Conservation (phyloP, 2,113 vertebrate species). For the Hemiprocne comata region DNA sequence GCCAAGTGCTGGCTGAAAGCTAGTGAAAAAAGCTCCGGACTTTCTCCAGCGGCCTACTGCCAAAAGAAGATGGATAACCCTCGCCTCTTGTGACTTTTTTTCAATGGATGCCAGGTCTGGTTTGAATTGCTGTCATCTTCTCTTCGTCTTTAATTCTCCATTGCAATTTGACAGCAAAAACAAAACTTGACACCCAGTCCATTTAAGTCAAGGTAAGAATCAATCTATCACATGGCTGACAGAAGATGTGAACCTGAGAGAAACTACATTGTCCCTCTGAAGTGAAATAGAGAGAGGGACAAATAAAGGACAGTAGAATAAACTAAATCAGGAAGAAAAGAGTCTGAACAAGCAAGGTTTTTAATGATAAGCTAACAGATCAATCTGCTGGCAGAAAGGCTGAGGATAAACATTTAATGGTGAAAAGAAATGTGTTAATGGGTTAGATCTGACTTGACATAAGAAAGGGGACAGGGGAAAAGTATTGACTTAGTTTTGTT, state of each 20-base stretch:
- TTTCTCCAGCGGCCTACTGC: not conserved
- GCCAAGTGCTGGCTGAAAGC: not conserved
- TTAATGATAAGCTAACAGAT: constrained; percentile 20
- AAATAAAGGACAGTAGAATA: constrained; percentile 29
- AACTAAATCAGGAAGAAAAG: not conserved
- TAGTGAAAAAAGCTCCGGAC: not conserved
- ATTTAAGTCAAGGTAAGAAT: not conserved
- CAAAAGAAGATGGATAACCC: not conserved
- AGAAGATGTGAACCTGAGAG: not conserved
- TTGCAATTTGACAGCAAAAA: not conserved
- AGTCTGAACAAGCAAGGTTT: constrained; percentile 24
- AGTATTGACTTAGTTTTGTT: constrained; percentile 28
- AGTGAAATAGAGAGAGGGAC: constrained; percentile 7
- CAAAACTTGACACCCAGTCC: not conserved
- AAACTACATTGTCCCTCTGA: not conserved
- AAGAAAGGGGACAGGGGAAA: not conserved
- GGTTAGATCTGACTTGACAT: not conserved
- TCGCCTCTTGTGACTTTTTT: not conserved
- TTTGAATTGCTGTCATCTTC: not conserved
- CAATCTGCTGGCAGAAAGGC: not conserved
- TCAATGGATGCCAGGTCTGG: not conserved
- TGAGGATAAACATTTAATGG: constrained; percentile 6
- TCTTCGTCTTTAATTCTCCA: not conserved
- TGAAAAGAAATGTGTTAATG: constrained; percentile 6
- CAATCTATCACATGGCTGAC: not conserved